These are phyloP conservation scores for Helleia helle DNA, from an alignment of 2,888 invertebrate species.

Conservation along the genomic window DNA sequence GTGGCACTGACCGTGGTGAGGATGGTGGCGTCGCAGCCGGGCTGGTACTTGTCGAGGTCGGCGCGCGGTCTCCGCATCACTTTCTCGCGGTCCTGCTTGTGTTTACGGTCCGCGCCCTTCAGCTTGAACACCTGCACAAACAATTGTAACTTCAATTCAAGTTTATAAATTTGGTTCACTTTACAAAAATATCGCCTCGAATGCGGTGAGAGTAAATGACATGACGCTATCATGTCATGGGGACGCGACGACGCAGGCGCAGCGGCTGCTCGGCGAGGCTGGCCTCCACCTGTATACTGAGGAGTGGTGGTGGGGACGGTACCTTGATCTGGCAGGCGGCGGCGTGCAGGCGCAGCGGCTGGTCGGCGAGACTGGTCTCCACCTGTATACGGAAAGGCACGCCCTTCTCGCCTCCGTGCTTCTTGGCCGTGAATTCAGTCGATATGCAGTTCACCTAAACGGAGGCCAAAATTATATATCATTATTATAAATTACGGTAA, in stretches of 20 bases:
- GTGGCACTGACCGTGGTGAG: slow-evolving; percentile 85
- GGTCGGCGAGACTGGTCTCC: slow-evolving; percentile 83
- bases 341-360: slow-evolving; percentile 83
- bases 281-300: slow-evolving; percentile 95
- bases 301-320: slow-evolving; percentile 79
- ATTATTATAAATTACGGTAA: background rate
- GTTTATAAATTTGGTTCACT: too few relatives aligned
- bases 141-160: too few relatives aligned
- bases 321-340: slow-evolving; percentile 98
- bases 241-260: slow-evolving; percentile 94
- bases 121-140: slow-evolving; percentile 82
- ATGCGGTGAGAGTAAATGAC: too few relatives aligned
- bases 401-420: slow-evolving; percentile 98
- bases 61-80: slow-evolving; percentile 87
- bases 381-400: slow-evolving; percentile 97
- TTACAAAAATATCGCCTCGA: too few relatives aligned
- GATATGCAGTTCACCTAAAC: slow-evolving; percentile 93
- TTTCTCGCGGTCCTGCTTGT: slow-evolving; percentile 97
- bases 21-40: slow-evolving; percentile 96
- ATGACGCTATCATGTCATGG: too few relatives aligned
- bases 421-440: slow-evolving; percentile 97
- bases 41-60: slow-evolving; percentile 94
- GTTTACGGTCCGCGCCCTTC: slow-evolving; percentile 97
- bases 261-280: slow-evolving; percentile 74
- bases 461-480: too few relatives aligned